phyloP scores from a whole-genome alignment of 1,140 invertebrate species.

The Panulirus ornatus region DNA sequence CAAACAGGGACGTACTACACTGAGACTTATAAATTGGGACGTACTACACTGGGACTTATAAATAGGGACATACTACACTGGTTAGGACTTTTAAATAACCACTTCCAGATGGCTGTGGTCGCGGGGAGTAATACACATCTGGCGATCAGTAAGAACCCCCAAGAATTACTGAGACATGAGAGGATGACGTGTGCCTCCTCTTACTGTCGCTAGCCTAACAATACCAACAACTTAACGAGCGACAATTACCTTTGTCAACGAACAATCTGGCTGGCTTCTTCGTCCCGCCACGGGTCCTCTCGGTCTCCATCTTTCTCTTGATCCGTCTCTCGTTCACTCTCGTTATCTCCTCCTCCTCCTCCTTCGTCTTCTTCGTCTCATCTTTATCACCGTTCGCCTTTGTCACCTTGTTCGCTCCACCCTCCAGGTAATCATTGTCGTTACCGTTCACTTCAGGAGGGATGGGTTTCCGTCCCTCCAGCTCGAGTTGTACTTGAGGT shows the following conservation, averaged over 20 bases:
- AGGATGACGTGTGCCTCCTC: neutral
- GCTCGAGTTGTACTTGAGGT: neutral
- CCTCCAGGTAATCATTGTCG: neutral
- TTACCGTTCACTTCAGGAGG: neutral
- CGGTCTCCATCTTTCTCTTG: conserved; percentile 28
- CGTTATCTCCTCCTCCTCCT: neutral
- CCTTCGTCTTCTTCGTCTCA: too few relatives aligned
- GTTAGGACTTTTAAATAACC: too few relatives aligned
- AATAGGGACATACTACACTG: too few relatives aligned
- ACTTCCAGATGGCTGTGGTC: too few relatives aligned
- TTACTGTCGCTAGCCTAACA: neutral
- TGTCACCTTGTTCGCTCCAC: neutral
- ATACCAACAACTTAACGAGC: neutral
- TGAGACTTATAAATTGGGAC: too few relatives aligned
- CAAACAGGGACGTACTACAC: too few relatives aligned
- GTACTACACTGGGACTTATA: too few relatives aligned
- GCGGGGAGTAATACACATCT: neutral
- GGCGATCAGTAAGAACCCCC: neutral
- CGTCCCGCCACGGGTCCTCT: neutral
- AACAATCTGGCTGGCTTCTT: conserved; percentile 16
- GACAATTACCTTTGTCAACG: conserved; percentile 8
- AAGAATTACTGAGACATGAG: neutral
- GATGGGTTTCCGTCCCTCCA: neutral
- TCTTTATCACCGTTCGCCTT: neutral
- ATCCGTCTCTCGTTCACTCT: neutral